Evolutionary conservation across 2,888 invertebrate genomes (phyloP), one percentile per base, ranked within the genome.

Genomic region (Drosophila tanythrix): DNA sequence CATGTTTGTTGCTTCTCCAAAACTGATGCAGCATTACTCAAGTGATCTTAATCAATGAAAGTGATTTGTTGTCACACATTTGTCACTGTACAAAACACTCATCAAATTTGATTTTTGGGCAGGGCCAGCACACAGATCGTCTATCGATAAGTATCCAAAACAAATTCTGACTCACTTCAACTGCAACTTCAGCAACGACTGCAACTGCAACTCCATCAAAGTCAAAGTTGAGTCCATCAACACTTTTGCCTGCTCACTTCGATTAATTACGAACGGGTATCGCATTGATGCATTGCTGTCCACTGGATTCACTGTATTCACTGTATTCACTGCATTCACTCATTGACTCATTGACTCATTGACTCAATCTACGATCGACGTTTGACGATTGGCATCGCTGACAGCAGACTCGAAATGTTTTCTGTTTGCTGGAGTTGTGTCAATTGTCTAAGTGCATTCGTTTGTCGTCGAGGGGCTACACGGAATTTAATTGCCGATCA

Each of bases 1-100:
- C 15, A 46, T 46, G 21, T 21, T 46, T 46, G 21, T 8, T 25
- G 46, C 21, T 2, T 25, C 3, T 11, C 7, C 6, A 25, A 33
- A 46, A 74, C 69, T 65, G 48, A 59, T 51, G 66, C 58, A 52
- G 58, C 35, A 35, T 62, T 66, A 75, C 68, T 66, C 27, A 51
- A 52, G 46, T 56, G 78, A 77, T 81, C 56, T 50, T 57, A 59
- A 87, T 87, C 88, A 61, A 27, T 8, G 66, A 68, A 75, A 76
- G 70, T 89, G 89, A 90, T 89, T 89, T 87, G 89, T 90, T 82
- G 90, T 74, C 81, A 60, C 74, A 62, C 83, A 89, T 90, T 89
- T 89, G 89, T 88, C 86, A 83, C 48, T 69, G 76, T 71, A 75
- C 81, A 88, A 85, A 87, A 87, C 69, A 70, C 82, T 75, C 77